These are phyloP conservation scores for Hedya salicella DNA, from an alignment of 2,888 invertebrate species.

Conservation along the genomic window DNA sequence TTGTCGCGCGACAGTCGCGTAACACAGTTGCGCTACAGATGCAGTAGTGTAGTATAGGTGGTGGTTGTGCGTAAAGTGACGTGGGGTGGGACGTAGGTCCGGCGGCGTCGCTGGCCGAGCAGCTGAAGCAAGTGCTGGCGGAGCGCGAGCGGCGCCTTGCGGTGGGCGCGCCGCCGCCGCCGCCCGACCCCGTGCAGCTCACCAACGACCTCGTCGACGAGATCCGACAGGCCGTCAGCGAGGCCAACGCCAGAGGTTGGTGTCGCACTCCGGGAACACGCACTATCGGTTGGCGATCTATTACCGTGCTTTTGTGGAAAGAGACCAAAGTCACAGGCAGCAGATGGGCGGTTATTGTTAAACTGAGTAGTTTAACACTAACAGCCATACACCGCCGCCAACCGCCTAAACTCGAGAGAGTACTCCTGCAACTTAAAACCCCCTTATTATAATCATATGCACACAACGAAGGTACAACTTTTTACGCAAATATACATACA, in stretches of 20 bases:
- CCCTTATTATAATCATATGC: no score
- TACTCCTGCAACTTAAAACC: no score
- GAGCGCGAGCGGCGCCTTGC: conserved; percentile 91
- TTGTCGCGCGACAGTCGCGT: no score
- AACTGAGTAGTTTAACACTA: no score
- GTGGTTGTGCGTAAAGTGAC: not conserved
- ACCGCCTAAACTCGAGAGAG: no score
- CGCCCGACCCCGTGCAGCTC: conserved; percentile 88
- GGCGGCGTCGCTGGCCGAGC: conserved; percentile 92
- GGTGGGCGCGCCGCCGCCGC: conserved; percentile 63
- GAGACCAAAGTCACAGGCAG: not conserved
- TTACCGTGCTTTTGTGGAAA: no score
- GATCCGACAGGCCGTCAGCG: conserved; percentile 94
- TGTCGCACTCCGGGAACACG: conserved; percentile 41
- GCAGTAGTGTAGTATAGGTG: not conserved
- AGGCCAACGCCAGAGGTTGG: conserved; percentile 95
- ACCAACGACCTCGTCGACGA: conserved; percentile 94
- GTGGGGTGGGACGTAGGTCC: conserved; percentile 79
- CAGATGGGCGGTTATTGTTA: no score
- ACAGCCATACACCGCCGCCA: no score
- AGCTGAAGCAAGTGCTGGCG: conserved; percentile 93
- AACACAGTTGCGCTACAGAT: no score
- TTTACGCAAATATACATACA: no score
- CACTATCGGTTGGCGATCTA: no score
- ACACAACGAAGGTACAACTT: no score